Percentiles rank a stretch among this genome's conserved stretches.
These are phyloP conservation scores for Nomia melanderi DNA, from an alignment of 1,140 invertebrate genomes.

Conservation along the genomic window DNA sequence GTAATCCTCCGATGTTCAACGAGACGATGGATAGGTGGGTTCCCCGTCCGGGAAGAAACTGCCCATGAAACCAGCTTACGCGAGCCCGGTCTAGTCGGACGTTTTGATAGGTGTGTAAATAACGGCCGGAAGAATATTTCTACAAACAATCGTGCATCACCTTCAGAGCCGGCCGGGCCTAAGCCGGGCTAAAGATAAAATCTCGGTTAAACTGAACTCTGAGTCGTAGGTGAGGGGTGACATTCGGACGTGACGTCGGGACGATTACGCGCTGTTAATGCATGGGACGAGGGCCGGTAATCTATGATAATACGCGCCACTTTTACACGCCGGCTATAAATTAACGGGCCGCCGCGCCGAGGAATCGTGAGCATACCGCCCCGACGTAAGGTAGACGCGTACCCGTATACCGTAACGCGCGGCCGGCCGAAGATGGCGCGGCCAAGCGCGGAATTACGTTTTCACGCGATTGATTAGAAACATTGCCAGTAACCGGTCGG, in stretches of 20 bases:
- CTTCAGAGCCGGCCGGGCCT: background rate
- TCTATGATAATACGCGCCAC: slow-evolving; percentile 21
- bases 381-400: too few species aligned
- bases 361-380: background rate
- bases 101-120: slow-evolving; percentile 65
- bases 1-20: slow-evolving; percentile 44
- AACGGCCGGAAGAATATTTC: slow-evolving; percentile 64
- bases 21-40: slow-evolving; percentile 21
- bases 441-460: background rate
- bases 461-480: background rate
- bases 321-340: slow-evolving; percentile 19
- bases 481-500: background rate
- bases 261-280: slow-evolving; percentile 26
- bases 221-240: slow-evolving; percentile 35
- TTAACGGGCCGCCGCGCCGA: background rate
- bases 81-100: slow-evolving; percentile 38
- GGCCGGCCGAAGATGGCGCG: background rate
- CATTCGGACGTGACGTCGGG: background rate
- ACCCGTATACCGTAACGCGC: too few species aligned
- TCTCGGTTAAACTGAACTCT: slow-evolving; percentile 46
- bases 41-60: slow-evolving; percentile 19
- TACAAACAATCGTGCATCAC: slow-evolving; percentile 57
- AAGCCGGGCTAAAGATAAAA: slow-evolving; percentile 50
- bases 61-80: slow-evolving; percentile 50
- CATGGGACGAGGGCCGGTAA: background rate